Percentiles rank a stretch among this genome's conserved stretches.
Conservation (phyloP, 2,797 vertebrate species). For the Coluber constrictor region DNA sequence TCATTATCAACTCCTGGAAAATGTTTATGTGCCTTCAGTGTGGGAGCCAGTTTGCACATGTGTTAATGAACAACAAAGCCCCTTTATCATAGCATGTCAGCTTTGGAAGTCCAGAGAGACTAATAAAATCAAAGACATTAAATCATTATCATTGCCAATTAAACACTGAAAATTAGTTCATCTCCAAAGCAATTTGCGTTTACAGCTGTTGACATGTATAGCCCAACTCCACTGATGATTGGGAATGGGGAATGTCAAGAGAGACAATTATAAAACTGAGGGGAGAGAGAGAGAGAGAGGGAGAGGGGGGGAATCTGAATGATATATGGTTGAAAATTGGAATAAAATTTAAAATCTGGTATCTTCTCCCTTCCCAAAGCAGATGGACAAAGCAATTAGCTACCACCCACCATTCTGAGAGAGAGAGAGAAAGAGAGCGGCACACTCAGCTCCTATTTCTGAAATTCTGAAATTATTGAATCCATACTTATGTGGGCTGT, state of each 20-base stretch:
- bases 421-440: neutral
- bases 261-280: neutral
- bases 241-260: neutral
- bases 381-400: neutral
- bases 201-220: conserved; percentile 6
- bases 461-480: neutral
- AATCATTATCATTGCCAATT: conserved; percentile 37
- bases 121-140: neutral
- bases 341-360: neutral
- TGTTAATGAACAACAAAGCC: neutral
- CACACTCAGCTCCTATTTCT: neutral
- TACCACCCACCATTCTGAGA: neutral
- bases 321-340: neutral
- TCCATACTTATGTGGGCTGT: neutral
- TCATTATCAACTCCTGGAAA: neutral
- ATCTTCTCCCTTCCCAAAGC: neutral
- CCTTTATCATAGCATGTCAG: neutral
- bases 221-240: neutral
- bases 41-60: neutral
- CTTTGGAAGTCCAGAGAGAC: conserved; percentile 25
- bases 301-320: neutral
- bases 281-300: neutral
- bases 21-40: neutral
- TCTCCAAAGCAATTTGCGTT: conserved; percentile 19
- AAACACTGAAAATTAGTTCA: conserved; percentile 22